Evolutionary conservation across 2,888 invertebrate species (phyloP).

Genomic region (Sesia bembeciformis): DNA sequence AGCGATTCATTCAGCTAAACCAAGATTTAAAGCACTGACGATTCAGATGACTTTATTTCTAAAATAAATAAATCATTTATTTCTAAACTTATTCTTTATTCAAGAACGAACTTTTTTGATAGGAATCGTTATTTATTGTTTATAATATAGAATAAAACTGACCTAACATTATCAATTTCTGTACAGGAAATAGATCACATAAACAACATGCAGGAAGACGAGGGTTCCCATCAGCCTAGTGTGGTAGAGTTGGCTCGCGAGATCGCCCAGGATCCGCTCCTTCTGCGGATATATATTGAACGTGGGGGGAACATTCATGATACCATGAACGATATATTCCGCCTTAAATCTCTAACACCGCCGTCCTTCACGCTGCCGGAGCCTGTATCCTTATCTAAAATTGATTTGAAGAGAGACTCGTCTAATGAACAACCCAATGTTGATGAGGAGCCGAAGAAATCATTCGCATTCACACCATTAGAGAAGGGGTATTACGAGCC

Average conservation of each 20-base stretch:
- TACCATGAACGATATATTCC: not conserved
- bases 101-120: no score
- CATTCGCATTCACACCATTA: constrained; percentile 37
- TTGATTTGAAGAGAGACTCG: not conserved
- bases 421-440: not conserved
- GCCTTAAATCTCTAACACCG: not conserved
- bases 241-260: constrained; percentile 20
- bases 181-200: constrained; percentile 42
- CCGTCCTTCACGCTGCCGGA: not conserved
- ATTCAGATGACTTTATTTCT: no score
- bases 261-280: constrained; percentile 13
- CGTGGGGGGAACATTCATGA: not conserved
- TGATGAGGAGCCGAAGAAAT: constrained; percentile 8
- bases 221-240: constrained; percentile 11
- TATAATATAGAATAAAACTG: not conserved
- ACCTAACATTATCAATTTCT: not conserved
- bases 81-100: no score
- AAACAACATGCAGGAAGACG: constrained; percentile 25
- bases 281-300: not conserved
- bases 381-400: no score
- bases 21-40: no score
- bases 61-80: no score
- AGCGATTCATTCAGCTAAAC: no score
- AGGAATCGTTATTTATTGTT: no score
- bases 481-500: constrained; percentile 34